Evolutionary conservation across 1,140 invertebrate species (phyloP).

Genomic region (Triops longicaudatus): DNA sequence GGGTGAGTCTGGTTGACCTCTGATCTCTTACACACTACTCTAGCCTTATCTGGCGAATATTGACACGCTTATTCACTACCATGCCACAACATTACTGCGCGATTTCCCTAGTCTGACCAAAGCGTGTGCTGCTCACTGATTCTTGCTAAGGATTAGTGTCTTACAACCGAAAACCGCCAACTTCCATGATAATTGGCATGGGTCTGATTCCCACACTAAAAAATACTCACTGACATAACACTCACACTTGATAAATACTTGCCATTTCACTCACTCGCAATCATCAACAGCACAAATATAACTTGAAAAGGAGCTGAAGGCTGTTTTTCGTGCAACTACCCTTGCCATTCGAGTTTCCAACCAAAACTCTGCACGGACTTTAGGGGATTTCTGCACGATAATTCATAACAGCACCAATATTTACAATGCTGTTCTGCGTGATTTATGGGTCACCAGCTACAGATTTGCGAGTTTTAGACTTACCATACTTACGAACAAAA

Average conservation of each 20-base stretch:
- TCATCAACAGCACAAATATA: background rate
- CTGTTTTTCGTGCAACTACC: too few species aligned
- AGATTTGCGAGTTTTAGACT: too few species aligned
- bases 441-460: too few species aligned
- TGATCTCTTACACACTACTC: slow-evolving; percentile 15
- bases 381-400: background rate
- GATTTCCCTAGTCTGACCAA: background rate
- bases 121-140: background rate
- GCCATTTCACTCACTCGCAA: background rate
- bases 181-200: background rate
- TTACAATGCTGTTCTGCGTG: too few species aligned
- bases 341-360: too few species aligned
- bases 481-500: too few species aligned
- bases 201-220: background rate
- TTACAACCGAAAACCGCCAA: background rate
- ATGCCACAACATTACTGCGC: background rate
- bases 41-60: background rate
- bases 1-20: slow-evolving; percentile 13
- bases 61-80: background rate
- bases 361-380: background rate
- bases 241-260: background rate
- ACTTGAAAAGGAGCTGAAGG: background rate
- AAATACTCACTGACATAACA: background rate
- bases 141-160: background rate
- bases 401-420: too few species aligned